phyloP scores from a whole-genome alignment of 1,140 invertebrate species.

The Halesus radiatus region DNA sequence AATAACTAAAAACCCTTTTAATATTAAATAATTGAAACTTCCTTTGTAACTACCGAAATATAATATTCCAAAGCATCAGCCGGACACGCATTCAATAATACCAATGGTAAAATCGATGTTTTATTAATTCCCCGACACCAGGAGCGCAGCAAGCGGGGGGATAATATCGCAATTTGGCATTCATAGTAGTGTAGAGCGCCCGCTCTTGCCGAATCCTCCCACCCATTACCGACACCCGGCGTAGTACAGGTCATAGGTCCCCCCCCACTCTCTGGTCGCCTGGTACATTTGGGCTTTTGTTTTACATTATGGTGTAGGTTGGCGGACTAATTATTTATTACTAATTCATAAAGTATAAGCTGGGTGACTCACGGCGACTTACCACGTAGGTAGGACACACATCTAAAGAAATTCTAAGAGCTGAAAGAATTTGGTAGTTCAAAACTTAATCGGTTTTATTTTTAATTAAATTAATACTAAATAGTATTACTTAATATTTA shows the following conservation, averaged over 20 bases:
- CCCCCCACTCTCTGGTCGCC: slow-evolving; percentile 12
- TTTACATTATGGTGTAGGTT: slow-evolving; percentile 47
- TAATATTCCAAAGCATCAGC: background rate
- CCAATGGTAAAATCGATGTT: slow-evolving; percentile 38
- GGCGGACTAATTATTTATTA: slow-evolving; percentile 22
- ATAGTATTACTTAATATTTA: too few relatives aligned
- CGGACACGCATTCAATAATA: slow-evolving; percentile 12
- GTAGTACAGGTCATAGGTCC: background rate
- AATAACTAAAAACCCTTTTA: too few relatives aligned
- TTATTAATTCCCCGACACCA: slow-evolving; percentile 30
- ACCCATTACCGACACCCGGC: slow-evolving; percentile 50
- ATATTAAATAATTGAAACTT: too few relatives aligned
- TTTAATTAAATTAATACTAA: too few relatives aligned
- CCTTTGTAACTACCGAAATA: too few relatives aligned
- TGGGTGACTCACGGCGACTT: background rate
- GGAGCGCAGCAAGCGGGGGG: slow-evolving; percentile 32
- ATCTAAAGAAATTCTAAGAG: background rate
- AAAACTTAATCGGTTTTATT: too few relatives aligned
- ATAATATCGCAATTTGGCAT: slow-evolving; percentile 55
- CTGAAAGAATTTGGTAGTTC: too few relatives aligned
- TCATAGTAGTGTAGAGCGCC: slow-evolving; percentile 45
- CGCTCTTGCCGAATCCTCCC: slow-evolving; percentile 28
- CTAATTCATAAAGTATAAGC: slow-evolving; percentile 24
- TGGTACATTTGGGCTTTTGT: slow-evolving; percentile 47
- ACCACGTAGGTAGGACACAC: background rate